Conservation (phyloP, 2,888 invertebrate genomes). For the Clivina fossor region DNA sequence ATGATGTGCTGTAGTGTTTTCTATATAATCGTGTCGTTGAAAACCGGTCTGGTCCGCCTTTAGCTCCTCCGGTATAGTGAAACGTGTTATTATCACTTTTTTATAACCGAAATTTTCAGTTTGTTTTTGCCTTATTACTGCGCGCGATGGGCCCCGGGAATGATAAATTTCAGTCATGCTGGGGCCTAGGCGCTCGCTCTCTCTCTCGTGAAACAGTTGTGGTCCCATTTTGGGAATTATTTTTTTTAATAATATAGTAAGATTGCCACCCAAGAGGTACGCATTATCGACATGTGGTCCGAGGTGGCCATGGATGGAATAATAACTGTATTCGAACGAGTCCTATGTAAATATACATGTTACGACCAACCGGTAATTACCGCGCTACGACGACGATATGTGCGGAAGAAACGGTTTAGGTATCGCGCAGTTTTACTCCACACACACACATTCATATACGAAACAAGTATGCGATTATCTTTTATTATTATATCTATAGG, state of each 20-base stretch:
- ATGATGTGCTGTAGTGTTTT: background rate
- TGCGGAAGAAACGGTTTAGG: too few relatives aligned
- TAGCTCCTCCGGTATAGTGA: slow-evolving; percentile 14
- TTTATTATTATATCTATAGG: too few relatives aligned
- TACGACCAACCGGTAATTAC: slow-evolving; percentile 16
- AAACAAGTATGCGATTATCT: too few relatives aligned
- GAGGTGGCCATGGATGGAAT: slow-evolving; percentile 2
- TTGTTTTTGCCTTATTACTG: slow-evolving; percentile 30
- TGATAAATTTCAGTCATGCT: slow-evolving; percentile 30
- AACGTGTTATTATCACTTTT: slow-evolving; percentile 43
- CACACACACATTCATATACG: too few relatives aligned
- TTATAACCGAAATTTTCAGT: slow-evolving; percentile 41
- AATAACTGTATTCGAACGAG: slow-evolving; percentile 24
- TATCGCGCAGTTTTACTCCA: too few relatives aligned
- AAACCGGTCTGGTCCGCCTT: slow-evolving; percentile 20
- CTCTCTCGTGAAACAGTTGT: background rate
- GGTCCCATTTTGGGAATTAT: slow-evolving; percentile 20
- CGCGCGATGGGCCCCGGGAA: background rate
- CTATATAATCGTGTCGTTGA: slow-evolving; percentile 5
- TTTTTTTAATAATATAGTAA: slow-evolving; percentile 31
- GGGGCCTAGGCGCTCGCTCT: too few relatives aligned
- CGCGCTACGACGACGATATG: too few relatives aligned
- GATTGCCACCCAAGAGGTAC: slow-evolving; percentile 22
- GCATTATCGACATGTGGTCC: background rate
- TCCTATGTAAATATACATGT: slow-evolving; percentile 30